Base-by-base conservation (phyloP, 2,888 invertebrate genomes). In the Pyrrhosoma nymphula region DNA sequence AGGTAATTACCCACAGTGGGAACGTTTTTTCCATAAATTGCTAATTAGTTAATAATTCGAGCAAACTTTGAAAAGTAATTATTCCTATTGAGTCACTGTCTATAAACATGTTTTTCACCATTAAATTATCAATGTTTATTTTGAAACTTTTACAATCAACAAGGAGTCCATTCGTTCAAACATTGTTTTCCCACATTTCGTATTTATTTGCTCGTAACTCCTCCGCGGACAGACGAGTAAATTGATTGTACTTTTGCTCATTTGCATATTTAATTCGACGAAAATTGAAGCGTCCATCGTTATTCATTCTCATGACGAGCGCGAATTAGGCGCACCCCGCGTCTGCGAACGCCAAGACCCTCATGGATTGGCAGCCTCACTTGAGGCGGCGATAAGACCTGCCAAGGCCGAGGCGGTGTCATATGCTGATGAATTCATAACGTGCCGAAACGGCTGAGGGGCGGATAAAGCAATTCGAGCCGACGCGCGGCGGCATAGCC, bases 351-450 rank as follows among this genome's bases (percentile, higher is more conserved):
- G n/a, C 30, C 30, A 82, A 82, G 82, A 82, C 82, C 3, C 82
- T 35, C 26, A 16, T n/a, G 82, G 82, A 82, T 82, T 82, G 82
- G 30, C 82, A 82, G 82, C 1, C 82, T 82, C n/a, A 26, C 82
- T 35, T 35, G 82, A 35, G 82, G 35, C 82, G 82, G 82, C 35
- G 35, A 35, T 30, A 82, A 35, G 35, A 14, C 82, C n/a, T 82
- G n/a, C 35, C 16, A 23, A 26, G 35, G 35, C 12, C 82, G 82
- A 35, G 30, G 26, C 82, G 82, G 82, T 89, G 89, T 89, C 89
- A 89, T 56, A 89, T 89, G 89, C 89, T 89, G 56, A 89, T 89
- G 89, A 89, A 56, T 89, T 89, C 89, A 16, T 89, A 89, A 89
- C 16, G 89, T 35, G 35, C 82, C 56, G n/a, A 89, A 89, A 89